Percentiles rank a stretch among this genome's conserved stretches.
These are phyloP conservation scores for Pantelozetes paolii DNA, from an alignment of 2,888 invertebrate genomes.

Conservation along the genomic window DNA sequence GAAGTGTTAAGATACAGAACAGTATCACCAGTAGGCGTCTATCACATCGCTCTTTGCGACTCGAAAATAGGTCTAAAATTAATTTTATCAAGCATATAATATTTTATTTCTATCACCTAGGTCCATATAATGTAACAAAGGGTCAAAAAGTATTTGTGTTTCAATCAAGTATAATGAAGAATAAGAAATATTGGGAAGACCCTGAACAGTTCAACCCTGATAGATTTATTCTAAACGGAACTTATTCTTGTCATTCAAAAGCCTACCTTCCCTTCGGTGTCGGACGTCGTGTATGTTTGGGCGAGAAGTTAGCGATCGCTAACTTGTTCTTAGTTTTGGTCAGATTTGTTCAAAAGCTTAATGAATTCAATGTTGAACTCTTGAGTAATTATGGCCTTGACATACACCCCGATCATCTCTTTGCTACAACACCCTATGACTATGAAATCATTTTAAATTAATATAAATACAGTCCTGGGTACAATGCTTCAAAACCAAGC, in stretches of 20 bases:
- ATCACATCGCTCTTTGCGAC: neutral
- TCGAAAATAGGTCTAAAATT: neutral
- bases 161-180: neutral
- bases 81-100: too few species aligned
- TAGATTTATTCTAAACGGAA: neutral
- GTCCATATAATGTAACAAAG: neutral
- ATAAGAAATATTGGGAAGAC: neutral
- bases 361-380: neutral
- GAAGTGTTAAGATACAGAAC: neutral
- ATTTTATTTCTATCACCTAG: too few species aligned
- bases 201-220: neutral
- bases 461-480: too few species aligned
- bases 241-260: neutral
- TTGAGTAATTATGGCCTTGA: neutral
- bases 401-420: too few species aligned
- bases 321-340: slow-evolving; percentile 14
- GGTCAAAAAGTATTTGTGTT: neutral
- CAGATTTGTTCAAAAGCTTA: neutral
- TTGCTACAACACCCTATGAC: too few species aligned
- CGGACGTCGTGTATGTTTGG: slow-evolving; percentile 8
- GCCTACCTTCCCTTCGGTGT: slow-evolving; percentile 13
- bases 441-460: too few species aligned
- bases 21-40: neutral
- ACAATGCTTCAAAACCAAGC: too few species aligned
- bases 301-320: slow-evolving; percentile 9